phyloP scores from a whole-genome alignment of 2,888 invertebrate species.

The Callinectes sapidus region DNA sequence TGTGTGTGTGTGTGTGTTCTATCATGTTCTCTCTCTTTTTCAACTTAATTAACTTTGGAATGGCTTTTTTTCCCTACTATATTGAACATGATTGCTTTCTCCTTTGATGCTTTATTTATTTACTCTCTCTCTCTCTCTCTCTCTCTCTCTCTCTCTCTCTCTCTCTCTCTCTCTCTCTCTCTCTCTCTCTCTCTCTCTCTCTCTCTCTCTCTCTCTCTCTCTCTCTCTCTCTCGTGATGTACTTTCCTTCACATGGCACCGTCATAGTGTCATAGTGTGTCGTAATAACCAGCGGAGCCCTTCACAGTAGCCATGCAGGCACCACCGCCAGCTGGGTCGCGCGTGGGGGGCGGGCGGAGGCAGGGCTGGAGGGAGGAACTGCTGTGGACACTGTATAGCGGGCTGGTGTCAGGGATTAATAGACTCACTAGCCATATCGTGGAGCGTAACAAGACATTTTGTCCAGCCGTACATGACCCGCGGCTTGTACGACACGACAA shows the following conservation, averaged over 20 bases:
- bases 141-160: too few relatives aligned
- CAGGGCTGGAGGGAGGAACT: neutral
- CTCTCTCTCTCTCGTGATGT: neutral
- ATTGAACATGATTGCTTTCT: neutral
- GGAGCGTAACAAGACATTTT: constrained; percentile 16
- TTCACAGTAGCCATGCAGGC: neutral
- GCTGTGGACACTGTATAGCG: neutral
- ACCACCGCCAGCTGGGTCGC: constrained; percentile 1
- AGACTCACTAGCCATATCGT: constrained; percentile 18
- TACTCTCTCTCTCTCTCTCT: too few relatives aligned
- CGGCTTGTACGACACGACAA: neutral
- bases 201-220: neutral
- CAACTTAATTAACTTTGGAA: neutral
- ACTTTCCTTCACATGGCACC: neutral
- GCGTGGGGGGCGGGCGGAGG: neutral
- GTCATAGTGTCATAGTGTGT: neutral
- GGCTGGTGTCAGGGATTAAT: neutral
- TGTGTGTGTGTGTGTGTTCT: neutral
- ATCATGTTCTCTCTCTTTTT: neutral
- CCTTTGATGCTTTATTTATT: neutral
- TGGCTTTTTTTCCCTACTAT: neutral
- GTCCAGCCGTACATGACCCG: neutral
- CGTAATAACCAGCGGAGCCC: neutral
- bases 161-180: too few relatives aligned
- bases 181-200: too few relatives aligned